Percentiles rank a stretch among this genome's conserved stretches.
Conservation (phyloP, 2,888 invertebrate species). For the Apamea crenata region DNA sequence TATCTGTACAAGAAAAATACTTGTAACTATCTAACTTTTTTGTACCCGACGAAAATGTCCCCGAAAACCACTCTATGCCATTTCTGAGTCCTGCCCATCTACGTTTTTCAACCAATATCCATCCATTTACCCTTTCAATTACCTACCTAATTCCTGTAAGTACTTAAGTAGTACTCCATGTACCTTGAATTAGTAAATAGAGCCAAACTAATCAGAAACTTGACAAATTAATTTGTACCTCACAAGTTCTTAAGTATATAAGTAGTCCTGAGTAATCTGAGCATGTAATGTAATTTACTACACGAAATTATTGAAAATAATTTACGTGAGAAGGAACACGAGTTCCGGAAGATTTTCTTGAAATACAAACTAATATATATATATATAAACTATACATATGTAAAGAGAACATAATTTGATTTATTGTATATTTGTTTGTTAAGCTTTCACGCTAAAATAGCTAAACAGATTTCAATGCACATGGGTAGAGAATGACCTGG, state of each 20-base stretch:
- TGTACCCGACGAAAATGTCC: neutral
- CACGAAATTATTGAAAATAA: neutral
- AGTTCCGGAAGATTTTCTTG: neutral
- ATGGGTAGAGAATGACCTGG: too few relatives aligned
- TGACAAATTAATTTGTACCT: slow-evolving; percentile 36
- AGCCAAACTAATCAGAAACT: slow-evolving; percentile 37
- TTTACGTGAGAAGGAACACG: too few relatives aligned
- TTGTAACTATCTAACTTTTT: neutral
- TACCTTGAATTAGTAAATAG: slow-evolving; percentile 13
- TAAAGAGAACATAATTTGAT: neutral
- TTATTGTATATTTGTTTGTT: neutral
- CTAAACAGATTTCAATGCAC: neutral
- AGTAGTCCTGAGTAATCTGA: slow-evolving; percentile 28
- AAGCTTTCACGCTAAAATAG: neutral
- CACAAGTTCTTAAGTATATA: slow-evolving; percentile 41
- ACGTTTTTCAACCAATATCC: slow-evolving; percentile 15
- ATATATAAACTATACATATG: too few relatives aligned
- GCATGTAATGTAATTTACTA: slow-evolving; percentile 22
- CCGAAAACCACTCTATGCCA: neutral
- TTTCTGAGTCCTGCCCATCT: neutral
- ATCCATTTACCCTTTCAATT: slow-evolving; percentile 4
- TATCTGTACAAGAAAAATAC: neutral
- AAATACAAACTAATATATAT: too few relatives aligned
- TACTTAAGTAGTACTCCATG: neutral
- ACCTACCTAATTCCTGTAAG: neutral